Base-by-base conservation (phyloP, 2,888 invertebrate genomes). In the Xanthia icteritia region DNA sequence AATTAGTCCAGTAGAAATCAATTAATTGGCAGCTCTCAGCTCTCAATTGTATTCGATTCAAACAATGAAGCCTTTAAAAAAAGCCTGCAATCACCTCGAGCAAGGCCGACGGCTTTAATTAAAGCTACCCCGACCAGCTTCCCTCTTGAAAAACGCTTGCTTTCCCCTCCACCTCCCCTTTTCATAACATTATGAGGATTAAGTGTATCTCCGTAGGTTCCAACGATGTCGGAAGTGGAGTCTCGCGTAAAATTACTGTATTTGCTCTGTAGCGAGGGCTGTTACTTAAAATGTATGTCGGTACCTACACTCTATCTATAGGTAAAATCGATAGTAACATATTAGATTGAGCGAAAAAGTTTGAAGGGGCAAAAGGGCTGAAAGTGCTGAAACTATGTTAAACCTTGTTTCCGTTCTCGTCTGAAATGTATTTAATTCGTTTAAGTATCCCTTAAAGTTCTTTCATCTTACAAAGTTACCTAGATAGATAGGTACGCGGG, bases 231-330 rank as follows among this genome's bases (percentile, higher is more conserved):
- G 61, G 63, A 84, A 84, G 67, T 77, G 61, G 48, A 56, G 54
- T n/a, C 23, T 27, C 63, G 69, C 73, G 70, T 73, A 60, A 65
- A 86, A 77, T 80, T 74, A 85, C 84, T 86, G 65, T 84, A 84
- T 83, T 80, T 79, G 23, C 13, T 42, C 31, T 58, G 45, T 36
- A 66, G 72, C 63, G 65, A 77, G 73, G 61, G 76, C n/a, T 77
- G 68, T 75, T 63, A 65, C 67, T 17, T 61, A 27, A 27, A 74
- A 54, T 51, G 36, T 31, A 69, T 4, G 20, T 45, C 45, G 20
- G 31, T 75, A n/a, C 13, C 23, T 76, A 31, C 15, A 36, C 31
- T 36, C 11, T 31, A n/a, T 11, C 23, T 54, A 36, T 17, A 54
- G 6, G 15, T 60, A 20, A 27, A 69, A 60, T 27, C 0, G 5